Evolutionary conservation across 2,888 invertebrate genomes (phyloP).

Genomic region (Amiota mariae): DNA sequence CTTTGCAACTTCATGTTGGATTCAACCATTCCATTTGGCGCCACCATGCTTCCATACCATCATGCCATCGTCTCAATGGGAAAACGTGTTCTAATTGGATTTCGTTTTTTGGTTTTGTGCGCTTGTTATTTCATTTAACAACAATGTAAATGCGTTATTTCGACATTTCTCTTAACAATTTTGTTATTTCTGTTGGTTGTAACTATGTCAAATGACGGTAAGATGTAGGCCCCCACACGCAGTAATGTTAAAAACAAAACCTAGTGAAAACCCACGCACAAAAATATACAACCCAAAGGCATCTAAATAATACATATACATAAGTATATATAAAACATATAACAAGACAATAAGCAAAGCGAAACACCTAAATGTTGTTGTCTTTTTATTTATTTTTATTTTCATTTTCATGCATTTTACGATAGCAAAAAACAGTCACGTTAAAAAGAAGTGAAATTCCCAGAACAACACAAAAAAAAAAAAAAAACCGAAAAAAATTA

Average conservation of each 20-base stretch:
- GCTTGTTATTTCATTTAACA: conserved; percentile 11
- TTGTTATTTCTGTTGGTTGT: neutral
- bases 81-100: neutral
- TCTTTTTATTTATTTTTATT: too few species aligned
- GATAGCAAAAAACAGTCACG: too few species aligned
- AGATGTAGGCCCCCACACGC: neutral
- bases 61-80: too few species aligned
- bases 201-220: neutral
- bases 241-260: neutral
- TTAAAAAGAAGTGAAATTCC: too few species aligned
- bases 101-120: neutral
- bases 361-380: too few species aligned
- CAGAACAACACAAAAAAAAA: too few species aligned
- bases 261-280: too few species aligned
- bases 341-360: neutral
- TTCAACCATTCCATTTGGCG: too few species aligned
- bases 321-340: neutral
- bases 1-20: neutral
- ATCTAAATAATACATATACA: too few species aligned
- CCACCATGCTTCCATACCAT: too few species aligned
- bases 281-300: neutral
- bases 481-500: too few species aligned
- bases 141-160: conserved; percentile 7
- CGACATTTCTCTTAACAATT: neutral
- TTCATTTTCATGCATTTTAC: too few species aligned